Evolutionary conservation across 2,797 vertebrate species (phyloP).

Genomic region (Anableps anableps): DNA sequence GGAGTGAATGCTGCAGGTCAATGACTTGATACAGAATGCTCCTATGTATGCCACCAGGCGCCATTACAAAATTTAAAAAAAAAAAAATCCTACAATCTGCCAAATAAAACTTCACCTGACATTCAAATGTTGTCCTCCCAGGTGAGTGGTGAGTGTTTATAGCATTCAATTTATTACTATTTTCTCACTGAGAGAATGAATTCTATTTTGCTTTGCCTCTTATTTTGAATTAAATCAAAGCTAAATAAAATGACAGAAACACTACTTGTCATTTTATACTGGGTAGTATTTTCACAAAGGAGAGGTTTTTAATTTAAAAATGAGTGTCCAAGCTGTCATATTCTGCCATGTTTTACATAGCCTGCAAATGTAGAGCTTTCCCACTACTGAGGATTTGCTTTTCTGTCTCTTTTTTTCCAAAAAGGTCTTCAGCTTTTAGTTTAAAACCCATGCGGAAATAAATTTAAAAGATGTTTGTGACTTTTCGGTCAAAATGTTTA

Average conservation of each 20-base stretch:
- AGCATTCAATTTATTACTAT: no score
- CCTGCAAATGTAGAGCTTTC: not conserved
- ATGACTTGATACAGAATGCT: no score
- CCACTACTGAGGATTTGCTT: not conserved
- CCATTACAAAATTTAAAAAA: no score
- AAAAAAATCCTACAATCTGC: no score
- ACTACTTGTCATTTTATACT: not conserved
- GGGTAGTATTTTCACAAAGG: no score
- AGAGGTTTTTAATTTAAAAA: not conserved
- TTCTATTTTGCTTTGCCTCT: no score
- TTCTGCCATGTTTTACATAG: not conserved
- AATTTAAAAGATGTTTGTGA: not conserved
- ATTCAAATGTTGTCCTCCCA: no score
- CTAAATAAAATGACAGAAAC: not conserved
- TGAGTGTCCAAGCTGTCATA: not conserved
- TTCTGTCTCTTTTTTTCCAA: not conserved
- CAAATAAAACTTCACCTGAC: no score
- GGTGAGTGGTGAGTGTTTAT: no score
- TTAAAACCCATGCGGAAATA: not conserved
- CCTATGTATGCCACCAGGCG: no score
- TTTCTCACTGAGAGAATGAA: no score
- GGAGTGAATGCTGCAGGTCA: no score
- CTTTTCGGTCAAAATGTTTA: not conserved
- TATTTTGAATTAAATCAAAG: not conserved
- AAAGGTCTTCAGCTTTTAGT: not conserved